Conservation (phyloP, 2,888 invertebrate species). For the Germaria angustata region DNA sequence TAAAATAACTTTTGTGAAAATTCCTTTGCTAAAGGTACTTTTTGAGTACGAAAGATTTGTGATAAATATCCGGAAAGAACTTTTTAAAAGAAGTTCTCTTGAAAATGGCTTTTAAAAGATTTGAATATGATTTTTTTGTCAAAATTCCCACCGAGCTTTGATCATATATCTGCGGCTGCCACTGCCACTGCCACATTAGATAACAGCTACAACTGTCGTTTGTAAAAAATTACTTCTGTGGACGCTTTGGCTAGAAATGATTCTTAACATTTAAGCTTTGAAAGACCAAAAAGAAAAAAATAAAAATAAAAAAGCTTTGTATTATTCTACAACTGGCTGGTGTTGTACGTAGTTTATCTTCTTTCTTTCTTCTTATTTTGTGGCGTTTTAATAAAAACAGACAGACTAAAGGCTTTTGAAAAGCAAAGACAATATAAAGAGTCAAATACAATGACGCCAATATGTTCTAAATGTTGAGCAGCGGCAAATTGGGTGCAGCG, state of each 20-base stretch:
- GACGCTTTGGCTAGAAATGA: constrained; percentile 56
- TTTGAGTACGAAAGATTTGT: no score
- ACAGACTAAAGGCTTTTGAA: constrained; percentile 9
- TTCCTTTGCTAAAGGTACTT: no score
- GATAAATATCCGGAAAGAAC: no score
- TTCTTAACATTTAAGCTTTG: constrained; percentile 50
- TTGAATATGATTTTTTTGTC: no score
- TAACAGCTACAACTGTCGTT: constrained; percentile 58
- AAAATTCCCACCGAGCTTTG: constrained; percentile 7
- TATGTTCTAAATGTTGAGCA: constrained; percentile 67
- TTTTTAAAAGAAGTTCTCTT: no score
- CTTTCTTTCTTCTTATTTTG: constrained; percentile 37
- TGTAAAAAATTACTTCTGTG: constrained; percentile 50
- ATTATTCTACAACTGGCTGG: constrained; percentile 4
- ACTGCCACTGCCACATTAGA: neutral
- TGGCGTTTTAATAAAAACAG: constrained; percentile 32
- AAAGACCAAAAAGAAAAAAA: constrained; percentile 3
- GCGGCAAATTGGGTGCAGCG: constrained; percentile 70
- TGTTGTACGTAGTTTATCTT: constrained; percentile 21
- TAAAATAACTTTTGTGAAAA: no score
- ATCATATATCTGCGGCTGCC: neutral
- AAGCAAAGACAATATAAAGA: constrained; percentile 63
- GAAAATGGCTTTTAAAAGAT: no score
- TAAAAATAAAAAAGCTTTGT: constrained; percentile 18
- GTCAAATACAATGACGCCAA: constrained; percentile 66